Conservation (phyloP, 2,888 invertebrate species). For the Lepas anatifera region DNA sequence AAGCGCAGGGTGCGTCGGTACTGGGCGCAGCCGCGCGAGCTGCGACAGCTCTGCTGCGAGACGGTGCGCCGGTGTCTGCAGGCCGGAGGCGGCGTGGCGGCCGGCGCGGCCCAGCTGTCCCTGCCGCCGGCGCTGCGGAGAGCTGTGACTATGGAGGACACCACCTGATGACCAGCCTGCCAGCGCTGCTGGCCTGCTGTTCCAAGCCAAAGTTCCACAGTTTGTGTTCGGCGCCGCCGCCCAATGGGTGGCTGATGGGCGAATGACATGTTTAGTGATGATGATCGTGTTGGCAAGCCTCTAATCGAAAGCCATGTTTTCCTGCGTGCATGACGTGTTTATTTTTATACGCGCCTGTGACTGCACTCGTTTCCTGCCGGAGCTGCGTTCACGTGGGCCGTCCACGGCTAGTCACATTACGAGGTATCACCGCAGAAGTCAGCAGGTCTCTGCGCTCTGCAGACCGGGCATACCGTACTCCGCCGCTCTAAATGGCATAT, state of each 20-base stretch:
- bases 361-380: neutral
- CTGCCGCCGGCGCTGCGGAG: neutral
- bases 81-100: neutral
- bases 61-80: neutral
- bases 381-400: no score
- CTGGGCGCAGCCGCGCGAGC: constrained; percentile 16
- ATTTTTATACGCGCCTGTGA: neutral
- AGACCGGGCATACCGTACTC: no score
- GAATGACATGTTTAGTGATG: no score
- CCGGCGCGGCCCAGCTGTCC: neutral
- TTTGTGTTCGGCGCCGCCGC: no score
- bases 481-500: no score
- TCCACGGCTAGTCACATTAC: neutral
- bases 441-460: no score
- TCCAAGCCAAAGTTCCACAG: no score
- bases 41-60: constrained; percentile 15
- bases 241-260: no score
- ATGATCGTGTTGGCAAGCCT: no score
- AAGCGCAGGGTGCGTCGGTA: constrained; percentile 14
- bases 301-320: no score
- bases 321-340: no score
- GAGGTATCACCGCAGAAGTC: neutral
- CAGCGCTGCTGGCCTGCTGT: no score
- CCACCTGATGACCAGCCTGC: neutral
- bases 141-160: neutral